Evolutionary conservation across 2,888 invertebrate genomes (phyloP).

Genomic region (Busseola fusca): DNA sequence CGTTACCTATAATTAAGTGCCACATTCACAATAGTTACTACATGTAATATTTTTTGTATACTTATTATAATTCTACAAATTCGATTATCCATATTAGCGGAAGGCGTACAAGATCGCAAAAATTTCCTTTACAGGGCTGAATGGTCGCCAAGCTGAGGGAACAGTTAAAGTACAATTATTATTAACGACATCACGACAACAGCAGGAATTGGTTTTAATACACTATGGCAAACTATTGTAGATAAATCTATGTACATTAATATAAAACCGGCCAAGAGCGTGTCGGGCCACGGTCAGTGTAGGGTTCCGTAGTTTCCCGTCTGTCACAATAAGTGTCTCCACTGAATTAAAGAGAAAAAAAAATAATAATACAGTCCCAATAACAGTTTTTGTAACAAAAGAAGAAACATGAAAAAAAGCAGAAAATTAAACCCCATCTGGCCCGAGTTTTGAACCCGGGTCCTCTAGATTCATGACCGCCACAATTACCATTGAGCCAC

Average conservation of each 20-base stretch:
- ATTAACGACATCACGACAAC: conserved; percentile 1
- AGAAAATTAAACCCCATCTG: too few species aligned
- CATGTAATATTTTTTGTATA: conserved; percentile 1
- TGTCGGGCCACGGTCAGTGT: too few species aligned
- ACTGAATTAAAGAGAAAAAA: too few species aligned
- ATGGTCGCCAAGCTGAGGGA: conserved; percentile 1
- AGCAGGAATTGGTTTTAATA: not conserved
- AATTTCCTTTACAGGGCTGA: conserved; percentile 27
- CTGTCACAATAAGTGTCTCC: too few species aligned
- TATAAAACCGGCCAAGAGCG: not conserved
- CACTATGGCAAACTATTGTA: not conserved
- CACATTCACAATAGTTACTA: not conserved
- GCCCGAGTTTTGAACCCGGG: too few species aligned
- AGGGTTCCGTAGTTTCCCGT: too few species aligned
- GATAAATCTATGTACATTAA: not conserved
- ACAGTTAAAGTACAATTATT: conserved; percentile 1
- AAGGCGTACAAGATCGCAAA: conserved; percentile 47
- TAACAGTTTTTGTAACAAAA: too few species aligned
- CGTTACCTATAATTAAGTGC: too few species aligned
- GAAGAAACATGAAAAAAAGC: too few species aligned
- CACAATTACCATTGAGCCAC: too few species aligned
- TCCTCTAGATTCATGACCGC: too few species aligned
- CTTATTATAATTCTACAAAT: conserved; percentile 37
- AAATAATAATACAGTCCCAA: too few species aligned
- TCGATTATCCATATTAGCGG: conserved; percentile 43